A percentile compares a stretch with the other conserved stretches of the same genome.
These are phyloP conservation scores for Nasonia vitripennis DNA, from an alignment of 1,140 invertebrate species.

Conservation along the genomic window DNA sequence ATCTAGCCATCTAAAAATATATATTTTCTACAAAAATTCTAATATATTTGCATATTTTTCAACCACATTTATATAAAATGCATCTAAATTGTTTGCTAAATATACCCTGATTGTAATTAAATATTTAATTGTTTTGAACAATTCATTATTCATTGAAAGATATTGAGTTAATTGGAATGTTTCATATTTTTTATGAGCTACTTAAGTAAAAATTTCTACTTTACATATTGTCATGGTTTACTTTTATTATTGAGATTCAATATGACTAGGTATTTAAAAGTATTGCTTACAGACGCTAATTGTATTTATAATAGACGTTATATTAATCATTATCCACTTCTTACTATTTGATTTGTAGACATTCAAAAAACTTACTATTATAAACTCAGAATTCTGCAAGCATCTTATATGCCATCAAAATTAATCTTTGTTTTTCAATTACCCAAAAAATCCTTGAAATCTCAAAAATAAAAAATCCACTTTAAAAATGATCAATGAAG, in stretches of 20 bases:
- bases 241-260: slow-evolving; percentile 24
- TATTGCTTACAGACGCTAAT: slow-evolving; percentile 12
- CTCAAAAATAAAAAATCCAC: too few species aligned
- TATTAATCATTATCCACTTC: not conserved
- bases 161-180: slow-evolving; percentile 35
- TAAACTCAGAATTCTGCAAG: too few species aligned
- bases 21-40: not conserved
- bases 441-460: too few species aligned
- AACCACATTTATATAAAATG: not conserved
- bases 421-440: too few species aligned
- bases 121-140: not conserved
- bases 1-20: slow-evolving; percentile 24
- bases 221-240: slow-evolving; percentile 47
- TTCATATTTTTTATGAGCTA: not conserved
- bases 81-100: slow-evolving; percentile 8
- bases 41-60: not conserved
- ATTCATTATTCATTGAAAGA: not conserved
- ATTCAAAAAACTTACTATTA: not conserved
- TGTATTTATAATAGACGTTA: not conserved
- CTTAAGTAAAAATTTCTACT: not conserved
- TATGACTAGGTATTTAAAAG: slow-evolving; percentile 36
- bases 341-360: not conserved
- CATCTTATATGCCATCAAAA: too few species aligned
- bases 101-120: slow-evolving; percentile 31
- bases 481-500: too few species aligned